Evolutionary conservation across 2,797 vertebrate genomes (phyloP), one percentile per base, ranked within the genome.

Genomic region (Sorex maritimensis): DNA sequence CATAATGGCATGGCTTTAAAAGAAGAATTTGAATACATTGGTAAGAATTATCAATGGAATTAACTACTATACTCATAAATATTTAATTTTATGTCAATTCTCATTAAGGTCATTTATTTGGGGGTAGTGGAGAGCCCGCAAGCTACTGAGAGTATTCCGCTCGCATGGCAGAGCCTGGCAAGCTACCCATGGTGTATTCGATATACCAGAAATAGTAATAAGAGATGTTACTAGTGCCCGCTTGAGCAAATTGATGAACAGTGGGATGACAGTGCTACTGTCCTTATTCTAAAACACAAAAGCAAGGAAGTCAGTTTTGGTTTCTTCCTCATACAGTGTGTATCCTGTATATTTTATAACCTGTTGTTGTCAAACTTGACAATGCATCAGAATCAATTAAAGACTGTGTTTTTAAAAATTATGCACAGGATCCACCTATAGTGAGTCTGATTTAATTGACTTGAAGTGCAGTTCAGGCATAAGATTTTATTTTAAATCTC

Each of bases 1-100:
- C 99, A 99, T 98, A 99, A 99, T 97, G 99, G 99, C 96, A 99
- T 99, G 99, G 99, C 99, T 97, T 98, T 99, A 98, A 99, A 99
- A 96, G 99, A 99, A 97, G 99, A 99, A 97, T 99, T 99, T 98
- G 99, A 99, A 98, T 99, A 99, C 79, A 95, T 99, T 97, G 99
- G 99, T 99, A 99, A 99, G 99, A 98, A 95, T 65, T 95, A 73
- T 41, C 94, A 12, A 58, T 94, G 89, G 58, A 69, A 81, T 91
- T 75, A 90, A 96, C 84, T 93, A 68, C 74, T 86, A 91, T 86
- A 90, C 21, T 78, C 75, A 94, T 75, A 96, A 95, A 26, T 88
- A 77, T 90, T 86, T 93, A 5, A 80, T 95, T 85, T 30, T 91
- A 4, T 92, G 49, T 38, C 9, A 77, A 13, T 81, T 88, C 26